These are phyloP conservation scores for Pantherophis vulpinus DNA, from an alignment of 2,797 vertebrate genomes.

Conservation along the genomic window DNA sequence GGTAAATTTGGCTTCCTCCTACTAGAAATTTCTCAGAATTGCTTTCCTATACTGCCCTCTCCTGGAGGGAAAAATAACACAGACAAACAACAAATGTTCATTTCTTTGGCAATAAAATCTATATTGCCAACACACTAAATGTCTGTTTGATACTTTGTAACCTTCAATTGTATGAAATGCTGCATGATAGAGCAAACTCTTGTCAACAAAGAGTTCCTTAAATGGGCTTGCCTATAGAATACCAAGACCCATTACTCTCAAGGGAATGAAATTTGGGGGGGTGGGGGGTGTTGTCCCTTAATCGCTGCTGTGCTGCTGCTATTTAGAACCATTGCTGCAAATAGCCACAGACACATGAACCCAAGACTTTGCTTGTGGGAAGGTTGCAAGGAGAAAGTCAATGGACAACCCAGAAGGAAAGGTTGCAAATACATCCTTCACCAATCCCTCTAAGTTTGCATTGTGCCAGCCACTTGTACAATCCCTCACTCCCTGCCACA, in stretches of 20 bases:
- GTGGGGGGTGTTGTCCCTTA: background rate
- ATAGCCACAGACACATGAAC: background rate
- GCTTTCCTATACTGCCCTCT: constrained; percentile 60
- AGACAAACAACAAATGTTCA: background rate
- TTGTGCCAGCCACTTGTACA: background rate
- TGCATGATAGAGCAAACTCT: background rate
- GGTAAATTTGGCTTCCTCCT: background rate
- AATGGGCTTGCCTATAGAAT: background rate
- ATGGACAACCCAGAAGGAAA: background rate
- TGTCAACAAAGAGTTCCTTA: background rate
- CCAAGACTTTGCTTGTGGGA: background rate
- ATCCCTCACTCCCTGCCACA: background rate
- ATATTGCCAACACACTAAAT: background rate
- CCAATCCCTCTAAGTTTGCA: background rate
- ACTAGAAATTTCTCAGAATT: constrained; percentile 10
- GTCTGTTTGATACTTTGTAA: background rate
- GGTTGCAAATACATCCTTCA: background rate
- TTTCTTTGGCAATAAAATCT: background rate
- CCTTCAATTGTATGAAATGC: background rate
- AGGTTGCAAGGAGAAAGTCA: background rate
- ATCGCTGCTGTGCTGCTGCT: background rate
- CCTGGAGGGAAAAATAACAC: constrained; percentile 34
- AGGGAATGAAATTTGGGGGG: background rate
- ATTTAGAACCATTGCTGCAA: background rate
- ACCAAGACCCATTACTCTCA: background rate